These are phyloP conservation scores for Sminthurides aquaticus DNA, from an alignment of 2,888 invertebrate genomes.

Conservation along the genomic window DNA sequence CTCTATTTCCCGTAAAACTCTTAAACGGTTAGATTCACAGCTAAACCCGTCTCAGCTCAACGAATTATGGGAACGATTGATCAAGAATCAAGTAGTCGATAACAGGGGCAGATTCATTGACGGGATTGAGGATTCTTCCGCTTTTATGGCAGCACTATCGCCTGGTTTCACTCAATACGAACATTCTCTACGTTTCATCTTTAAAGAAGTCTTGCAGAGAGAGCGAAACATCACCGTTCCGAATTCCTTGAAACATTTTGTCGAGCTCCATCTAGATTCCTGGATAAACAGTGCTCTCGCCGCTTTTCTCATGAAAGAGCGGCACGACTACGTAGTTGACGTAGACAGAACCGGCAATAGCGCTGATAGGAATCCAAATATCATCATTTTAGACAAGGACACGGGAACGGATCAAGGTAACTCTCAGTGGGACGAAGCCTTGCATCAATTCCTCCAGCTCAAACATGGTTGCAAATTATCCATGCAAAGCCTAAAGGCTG, in stretches of 20 bases:
- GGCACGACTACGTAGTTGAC: constrained; percentile 45
- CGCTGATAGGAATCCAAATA: constrained; percentile 36
- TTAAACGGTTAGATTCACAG: not conserved
- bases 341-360: constrained; percentile 42
- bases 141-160: not conserved
- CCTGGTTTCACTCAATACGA: not conserved
- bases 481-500: constrained; percentile 45
- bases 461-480: constrained; percentile 46
- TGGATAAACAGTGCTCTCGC: constrained; percentile 45
- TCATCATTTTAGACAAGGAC: constrained; percentile 45
- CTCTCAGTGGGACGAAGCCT: constrained; percentile 47
- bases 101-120: not conserved
- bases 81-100: not conserved
- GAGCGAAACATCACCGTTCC: constrained; percentile 26
- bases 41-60: not conserved
- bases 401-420: constrained; percentile 46
- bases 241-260: constrained; percentile 41
- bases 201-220: not conserved
- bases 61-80: not conserved
- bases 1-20: not conserved
- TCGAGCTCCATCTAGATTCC: constrained; percentile 41
- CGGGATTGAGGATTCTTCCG: not conserved
- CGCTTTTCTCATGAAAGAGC: constrained; percentile 44
- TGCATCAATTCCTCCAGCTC: constrained; percentile 48
- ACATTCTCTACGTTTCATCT: not conserved